A percentile compares a stretch with the other conserved stretches of the same genome.
These are phyloP conservation scores for Pseudoatta argentina DNA, from an alignment of 1,140 invertebrate genomes.

Conservation along the genomic window DNA sequence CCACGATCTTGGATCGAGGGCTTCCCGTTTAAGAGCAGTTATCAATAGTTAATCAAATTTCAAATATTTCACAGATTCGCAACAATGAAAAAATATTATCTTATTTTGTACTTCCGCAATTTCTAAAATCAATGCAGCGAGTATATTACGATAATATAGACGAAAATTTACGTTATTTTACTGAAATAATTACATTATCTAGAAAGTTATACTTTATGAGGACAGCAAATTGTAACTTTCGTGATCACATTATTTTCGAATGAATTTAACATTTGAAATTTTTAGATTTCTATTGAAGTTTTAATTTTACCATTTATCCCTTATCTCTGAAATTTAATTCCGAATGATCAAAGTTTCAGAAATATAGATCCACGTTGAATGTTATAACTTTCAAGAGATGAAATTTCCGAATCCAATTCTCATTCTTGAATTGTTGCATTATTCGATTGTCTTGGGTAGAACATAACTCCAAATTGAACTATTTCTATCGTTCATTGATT, in stretches of 20 bases:
- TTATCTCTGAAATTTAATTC: conserved; percentile 7
- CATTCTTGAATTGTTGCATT: neutral
- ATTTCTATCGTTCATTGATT: conserved; percentile 25
- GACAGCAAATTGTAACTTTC: neutral
- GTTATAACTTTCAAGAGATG: neutral
- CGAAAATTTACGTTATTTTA: neutral
- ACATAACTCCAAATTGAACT: neutral
- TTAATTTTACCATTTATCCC: neutral
- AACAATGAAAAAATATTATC: neutral
- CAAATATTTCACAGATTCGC: neutral
- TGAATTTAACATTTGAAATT: neutral
- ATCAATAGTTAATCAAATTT: neutral
- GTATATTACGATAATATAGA: neutral
- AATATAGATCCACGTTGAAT: conserved; percentile 4
- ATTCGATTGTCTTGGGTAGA: conserved; percentile 16
- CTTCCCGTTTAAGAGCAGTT: conserved; percentile 43
- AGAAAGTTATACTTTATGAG: neutral
- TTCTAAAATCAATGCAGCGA: neutral
- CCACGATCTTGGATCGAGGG: neutral
- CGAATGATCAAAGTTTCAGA: conserved; percentile 16
- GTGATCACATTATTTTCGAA: neutral
- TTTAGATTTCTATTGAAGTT: neutral
- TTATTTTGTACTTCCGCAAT: neutral
- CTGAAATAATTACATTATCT: neutral
- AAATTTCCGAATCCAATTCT: conserved; percentile 29